Evolutionary conservation across 2,113 vertebrate genomes (phyloP).

Genomic region (Procapra przewalskii): DNA sequence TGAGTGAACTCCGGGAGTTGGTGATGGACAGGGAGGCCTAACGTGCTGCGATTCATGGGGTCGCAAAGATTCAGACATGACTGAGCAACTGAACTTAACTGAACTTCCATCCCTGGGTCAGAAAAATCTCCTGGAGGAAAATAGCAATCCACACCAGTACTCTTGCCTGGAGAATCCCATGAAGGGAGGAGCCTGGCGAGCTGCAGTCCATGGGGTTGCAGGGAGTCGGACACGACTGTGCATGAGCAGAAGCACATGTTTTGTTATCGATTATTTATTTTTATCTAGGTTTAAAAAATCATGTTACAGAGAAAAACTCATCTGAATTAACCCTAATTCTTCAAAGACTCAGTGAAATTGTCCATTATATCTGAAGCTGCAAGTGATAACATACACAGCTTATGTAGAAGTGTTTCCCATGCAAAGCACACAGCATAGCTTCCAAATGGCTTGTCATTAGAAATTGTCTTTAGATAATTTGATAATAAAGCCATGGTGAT

Average conservation of each 20-base stretch:
- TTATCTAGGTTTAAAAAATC: background rate
- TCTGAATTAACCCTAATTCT: background rate
- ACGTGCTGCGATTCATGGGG: too few relatives aligned
- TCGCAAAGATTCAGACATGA: too few relatives aligned
- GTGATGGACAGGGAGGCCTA: too few relatives aligned
- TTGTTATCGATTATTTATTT: background rate
- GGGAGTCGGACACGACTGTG: background rate
- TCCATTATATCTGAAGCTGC: background rate
- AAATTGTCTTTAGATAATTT: slow-evolving; percentile 58
- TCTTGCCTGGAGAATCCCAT: background rate
- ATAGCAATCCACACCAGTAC: background rate
- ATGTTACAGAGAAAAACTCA: background rate
- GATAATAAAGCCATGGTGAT: slow-evolving; percentile 53
- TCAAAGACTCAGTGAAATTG: background rate
- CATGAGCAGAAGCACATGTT: background rate
- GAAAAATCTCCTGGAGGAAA: background rate
- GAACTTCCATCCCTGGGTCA: background rate
- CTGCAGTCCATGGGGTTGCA: background rate
- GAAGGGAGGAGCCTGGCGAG: background rate
- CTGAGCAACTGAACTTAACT: too few relatives aligned
- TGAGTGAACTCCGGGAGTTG: too few relatives aligned
- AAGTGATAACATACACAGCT: background rate
- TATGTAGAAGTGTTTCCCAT: background rate
- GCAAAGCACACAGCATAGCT: background rate
- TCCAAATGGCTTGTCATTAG: background rate